Conservation (phyloP, 1,140 invertebrate genomes). For the Hyphantria cunea region DNA sequence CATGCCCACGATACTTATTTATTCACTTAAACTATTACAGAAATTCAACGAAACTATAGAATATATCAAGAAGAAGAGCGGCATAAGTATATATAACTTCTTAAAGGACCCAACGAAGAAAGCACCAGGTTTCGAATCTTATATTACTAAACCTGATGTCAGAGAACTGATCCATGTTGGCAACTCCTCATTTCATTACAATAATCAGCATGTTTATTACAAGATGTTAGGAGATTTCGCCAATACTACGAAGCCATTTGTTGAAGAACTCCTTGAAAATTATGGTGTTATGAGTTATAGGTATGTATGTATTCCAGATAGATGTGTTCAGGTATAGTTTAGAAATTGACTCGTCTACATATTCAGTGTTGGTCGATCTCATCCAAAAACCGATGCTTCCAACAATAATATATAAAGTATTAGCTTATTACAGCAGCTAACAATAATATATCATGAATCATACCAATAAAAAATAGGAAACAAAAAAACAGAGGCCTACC, state of each 20-base stretch:
- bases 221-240: constrained; percentile 87
- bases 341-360: no score
- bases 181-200: constrained; percentile 70
- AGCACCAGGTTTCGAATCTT: constrained; percentile 57
- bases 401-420: no score
- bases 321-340: no score
- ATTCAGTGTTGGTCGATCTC: no score
- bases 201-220: constrained; percentile 80
- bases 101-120: constrained; percentile 7
- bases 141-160: constrained; percentile 81
- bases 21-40: constrained; percentile 21
- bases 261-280: constrained; percentile 83
- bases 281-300: constrained; percentile 82
- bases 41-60: constrained; percentile 48
- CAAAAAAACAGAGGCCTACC: no score
- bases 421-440: no score
- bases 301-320: no score
- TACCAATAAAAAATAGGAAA: no score
- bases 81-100: constrained; percentile 41
- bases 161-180: constrained; percentile 79
- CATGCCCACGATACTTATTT: no score
- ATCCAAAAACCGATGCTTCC: no score
- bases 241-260: constrained; percentile 86
- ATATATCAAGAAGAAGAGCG: constrained; percentile 40
- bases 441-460: no score